Evolutionary conservation across 2,888 invertebrate genomes (phyloP).

Genomic region (Drosophila prostipennis): DNA sequence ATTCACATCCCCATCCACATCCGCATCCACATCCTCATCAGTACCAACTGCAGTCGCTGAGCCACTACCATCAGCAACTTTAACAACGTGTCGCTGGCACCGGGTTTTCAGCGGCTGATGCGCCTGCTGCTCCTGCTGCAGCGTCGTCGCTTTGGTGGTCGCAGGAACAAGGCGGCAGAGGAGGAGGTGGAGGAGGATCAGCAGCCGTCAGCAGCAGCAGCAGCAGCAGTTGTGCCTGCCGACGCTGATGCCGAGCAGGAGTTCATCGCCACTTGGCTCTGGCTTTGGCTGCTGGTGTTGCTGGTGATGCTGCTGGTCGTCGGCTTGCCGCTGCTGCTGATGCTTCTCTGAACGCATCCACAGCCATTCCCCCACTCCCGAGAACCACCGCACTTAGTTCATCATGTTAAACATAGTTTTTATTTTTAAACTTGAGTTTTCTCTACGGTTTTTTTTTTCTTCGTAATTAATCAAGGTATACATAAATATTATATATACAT

Average conservation of each 20-base stretch:
- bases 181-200: slow-evolving; percentile 11
- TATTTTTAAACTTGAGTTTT: slow-evolving; percentile 37
- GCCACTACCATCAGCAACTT: slow-evolving; percentile 76
- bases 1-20: slow-evolving; percentile 23
- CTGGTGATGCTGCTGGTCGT: slow-evolving; percentile 15
- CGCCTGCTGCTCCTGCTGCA: slow-evolving; percentile 30
- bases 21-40: slow-evolving; percentile 47
- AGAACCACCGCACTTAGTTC: slow-evolving; percentile 60
- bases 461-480: slow-evolving; percentile 11
- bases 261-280: not conserved
- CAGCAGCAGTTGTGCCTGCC: not conserved
- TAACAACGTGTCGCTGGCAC: slow-evolving; percentile 64
- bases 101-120: slow-evolving; percentile 40
- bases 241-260: not conserved
- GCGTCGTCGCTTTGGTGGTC: slow-evolving; percentile 19
- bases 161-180: slow-evolving; percentile 1
- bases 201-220: not conserved
- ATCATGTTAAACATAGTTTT: slow-evolving; percentile 45
- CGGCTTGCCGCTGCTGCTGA: slow-evolving; percentile 19
- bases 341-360: slow-evolving; percentile 11
- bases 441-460: slow-evolving; percentile 3
- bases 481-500: not conserved
- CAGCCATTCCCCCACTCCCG: slow-evolving; percentile 4
- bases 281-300: slow-evolving; percentile 25
- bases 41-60: slow-evolving; percentile 59